Conservation (phyloP, 2,888 invertebrate species). For the Dugesia japonica region DNA sequence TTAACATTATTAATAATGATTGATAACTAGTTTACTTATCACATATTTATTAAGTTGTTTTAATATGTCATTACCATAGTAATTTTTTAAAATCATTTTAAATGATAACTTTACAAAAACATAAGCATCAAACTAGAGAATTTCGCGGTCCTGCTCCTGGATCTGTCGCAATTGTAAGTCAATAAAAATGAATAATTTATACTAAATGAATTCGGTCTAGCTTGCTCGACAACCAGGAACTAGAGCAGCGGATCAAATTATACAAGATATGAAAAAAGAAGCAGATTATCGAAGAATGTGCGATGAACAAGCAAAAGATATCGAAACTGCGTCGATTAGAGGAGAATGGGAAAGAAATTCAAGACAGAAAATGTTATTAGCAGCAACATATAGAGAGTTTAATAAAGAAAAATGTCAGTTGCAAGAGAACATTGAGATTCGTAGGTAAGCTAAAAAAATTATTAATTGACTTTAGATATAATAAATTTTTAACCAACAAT, state of each 20-base stretch:
- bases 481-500: too few species aligned
- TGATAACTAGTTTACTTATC: too few species aligned
- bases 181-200: background rate
- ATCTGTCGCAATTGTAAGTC: constrained; percentile 24
- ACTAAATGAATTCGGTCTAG: background rate
- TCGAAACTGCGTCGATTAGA: background rate
- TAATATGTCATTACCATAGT: too few species aligned
- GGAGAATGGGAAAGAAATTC: constrained; percentile 6
- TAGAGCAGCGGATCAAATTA: background rate
- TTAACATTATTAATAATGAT: too few species aligned
- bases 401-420: background rate
- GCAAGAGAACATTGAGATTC: background rate
- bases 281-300: background rate
- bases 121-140: constrained; percentile 16
- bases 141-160: constrained; percentile 26
- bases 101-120: constrained; percentile 26
- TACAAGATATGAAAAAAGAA: constrained; percentile 2
- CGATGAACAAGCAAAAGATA: constrained; percentile 11
- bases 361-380: background rate
- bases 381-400: background rate
- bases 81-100: background rate
- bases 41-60: too few species aligned
- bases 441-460: background rate
- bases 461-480: too few species aligned
- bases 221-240: background rate